Base-by-base conservation (phyloP, 92 coral and sea anemone genomes). In the Umimayanthus kanabou region DNA sequence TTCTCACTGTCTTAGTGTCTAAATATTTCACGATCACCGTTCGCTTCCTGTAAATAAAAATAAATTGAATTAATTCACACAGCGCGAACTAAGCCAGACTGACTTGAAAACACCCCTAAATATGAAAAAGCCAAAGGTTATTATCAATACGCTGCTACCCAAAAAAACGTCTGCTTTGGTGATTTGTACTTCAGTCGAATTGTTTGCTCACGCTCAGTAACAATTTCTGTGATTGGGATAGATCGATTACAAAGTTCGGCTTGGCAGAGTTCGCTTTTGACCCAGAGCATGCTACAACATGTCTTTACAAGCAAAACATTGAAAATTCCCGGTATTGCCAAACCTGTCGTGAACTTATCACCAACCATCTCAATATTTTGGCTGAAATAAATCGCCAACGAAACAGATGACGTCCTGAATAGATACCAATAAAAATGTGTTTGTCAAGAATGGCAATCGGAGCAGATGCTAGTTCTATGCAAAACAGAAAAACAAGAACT, bases 1-100 rank as follows among this genome's bases (percentile, higher is more conserved):
- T 71, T 73, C 49, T 50, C 72, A 50, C 80, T 80, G 77, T 88
- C 49, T 50, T 58, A 50, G 73, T 80, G 77, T 88, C 66, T 80
- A 61, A 82, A 80, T 80, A 71, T 88, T 88, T 87, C 57, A 76
- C 40, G 89, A 66, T 67, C 76, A 87, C 77, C n/a, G 77, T 80
- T 88, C 71, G 57, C 39, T 80, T 88, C 76, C 90, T 88, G 87
- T 80, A 80, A 88, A 88, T 76, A 88, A 73, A 88, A 88, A 80
- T 49, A 80, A 88, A 80, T 88, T 45, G 66, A 71, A 80, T 88
- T 88, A 80, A 49, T 23, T 67, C 50, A 79, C 72, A 70, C 88
- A 85, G 77, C 88, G 88, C 33, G 66, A 49, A 45, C 15, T 53
- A 39, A 30, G 43, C 64, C 61, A 70, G 39, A 82, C 55, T 66